Base-by-base conservation (phyloP, 2,888 invertebrate species). In the Hemaris fuciformis region DNA sequence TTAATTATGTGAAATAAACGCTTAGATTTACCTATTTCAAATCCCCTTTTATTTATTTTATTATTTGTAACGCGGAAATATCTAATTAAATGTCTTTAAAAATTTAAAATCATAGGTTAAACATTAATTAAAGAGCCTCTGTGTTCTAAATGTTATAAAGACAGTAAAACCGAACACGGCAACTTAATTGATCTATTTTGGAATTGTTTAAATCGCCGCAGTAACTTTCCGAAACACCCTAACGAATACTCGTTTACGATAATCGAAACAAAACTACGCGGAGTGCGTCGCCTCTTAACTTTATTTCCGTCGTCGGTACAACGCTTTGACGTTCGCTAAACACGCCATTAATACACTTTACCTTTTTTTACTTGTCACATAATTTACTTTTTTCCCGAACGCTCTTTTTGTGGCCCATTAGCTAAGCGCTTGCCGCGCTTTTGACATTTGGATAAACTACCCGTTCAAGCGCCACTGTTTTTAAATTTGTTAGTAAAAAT, bases 321-420 rank as follows among this genome's bases (percentile, higher is more conserved):
- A 38, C 70, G 78, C 89, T 91, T 91, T 92, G 92, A 89, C 92
- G 86, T 89, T 83, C 77, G 82, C 83, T 88, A 86, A 90, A 91
- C 91, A 89, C 87, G 87, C 88, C 91, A 89, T 90, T 89, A 91
- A 91, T 89, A 89, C 86, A 84, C 85, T 88, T 81, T 79, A 79
- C 76, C 76, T 84, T 89, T 88, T 91, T 89, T 83, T 79, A 72
- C 73, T 87, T 89, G 91, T 89, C 92, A 85, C 89, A 91, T 91
- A 88, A 88, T 88, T 92, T 88, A 88, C 80, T 79, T 83, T 86
- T 88, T 87, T 82, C 68, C n/a, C 65, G 63, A 48, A 68, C 64
- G 66, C 66, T 72, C 79, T 85, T 83, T 85, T 85, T 85, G 84
- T 84, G 76, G 84, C 77, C 88, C 91, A 91, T 91, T 90, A 91